A percentile compares a stretch with the other conserved stretches of the same genome.
Evolutionary conservation across 2,797 vertebrate genomes (phyloP).

Genomic region (Martes flavigula): DNA sequence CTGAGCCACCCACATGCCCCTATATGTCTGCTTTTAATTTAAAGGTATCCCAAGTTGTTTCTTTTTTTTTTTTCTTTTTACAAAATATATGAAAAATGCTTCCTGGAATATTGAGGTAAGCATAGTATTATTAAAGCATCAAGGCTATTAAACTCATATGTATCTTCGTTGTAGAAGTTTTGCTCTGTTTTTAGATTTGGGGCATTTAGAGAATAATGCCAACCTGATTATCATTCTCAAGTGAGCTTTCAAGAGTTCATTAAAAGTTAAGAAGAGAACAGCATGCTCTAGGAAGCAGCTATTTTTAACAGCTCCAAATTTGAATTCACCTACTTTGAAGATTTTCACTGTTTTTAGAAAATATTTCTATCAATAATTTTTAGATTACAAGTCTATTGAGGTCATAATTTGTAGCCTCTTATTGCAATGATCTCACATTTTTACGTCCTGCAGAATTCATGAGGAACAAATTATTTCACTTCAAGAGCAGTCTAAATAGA

Average conservation of each 20-base stretch:
- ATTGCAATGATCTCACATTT: background rate
- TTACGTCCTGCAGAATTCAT: background rate
- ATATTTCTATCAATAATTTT: conserved; percentile 67
- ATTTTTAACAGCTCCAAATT: conserved; percentile 75
- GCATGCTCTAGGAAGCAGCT: conserved; percentile 71
- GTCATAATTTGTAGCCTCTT: background rate
- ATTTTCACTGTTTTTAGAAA: conserved; percentile 68
- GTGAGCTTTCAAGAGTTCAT: conserved; percentile 77
- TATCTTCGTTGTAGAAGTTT: conserved; percentile 62
- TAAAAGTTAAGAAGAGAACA: conserved; percentile 76
- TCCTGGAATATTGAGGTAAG: background rate
- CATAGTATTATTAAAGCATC: background rate
- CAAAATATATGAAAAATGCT: background rate
- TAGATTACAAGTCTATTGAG: conserved; percentile 36
- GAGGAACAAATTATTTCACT: background rate
- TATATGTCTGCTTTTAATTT: background rate
- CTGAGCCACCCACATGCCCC: too few relatives aligned
- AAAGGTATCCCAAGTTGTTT: background rate
- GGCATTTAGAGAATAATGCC: conserved; percentile 71
- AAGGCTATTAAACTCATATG: background rate
- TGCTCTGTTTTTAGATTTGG: conserved; percentile 65
- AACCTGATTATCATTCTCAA: conserved; percentile 80
- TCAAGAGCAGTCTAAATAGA: background rate
- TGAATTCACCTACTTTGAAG: conserved; percentile 76
- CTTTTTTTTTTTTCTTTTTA: too few relatives aligned